phyloP scores from a whole-genome alignment of 1,140 invertebrate species.

The Neodiprion lecontei region DNA sequence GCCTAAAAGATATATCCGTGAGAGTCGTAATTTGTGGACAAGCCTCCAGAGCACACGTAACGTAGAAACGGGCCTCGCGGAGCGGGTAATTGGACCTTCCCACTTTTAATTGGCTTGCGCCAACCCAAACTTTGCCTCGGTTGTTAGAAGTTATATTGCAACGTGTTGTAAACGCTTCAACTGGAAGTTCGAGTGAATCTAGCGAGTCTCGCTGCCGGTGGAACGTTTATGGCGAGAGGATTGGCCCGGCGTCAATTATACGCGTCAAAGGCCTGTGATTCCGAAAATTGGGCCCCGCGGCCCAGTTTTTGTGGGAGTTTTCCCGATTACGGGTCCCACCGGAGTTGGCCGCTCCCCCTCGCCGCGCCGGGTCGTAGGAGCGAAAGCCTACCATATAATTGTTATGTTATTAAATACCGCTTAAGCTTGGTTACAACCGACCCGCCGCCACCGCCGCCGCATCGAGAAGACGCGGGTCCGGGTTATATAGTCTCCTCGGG shows the following conservation, averaged over 20 bases:
- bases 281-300: constrained; percentile 42
- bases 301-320: constrained; percentile 39
- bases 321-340: constrained; percentile 36
- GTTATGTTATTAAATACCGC: constrained; percentile 61
- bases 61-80: too few relatives aligned
- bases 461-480: not conserved
- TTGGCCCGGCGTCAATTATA: constrained; percentile 47
- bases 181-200: constrained; percentile 45
- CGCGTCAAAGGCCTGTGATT: constrained; percentile 43
- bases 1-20: not conserved
- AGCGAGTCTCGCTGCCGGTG: not conserved
- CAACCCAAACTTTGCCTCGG: constrained; percentile 38
- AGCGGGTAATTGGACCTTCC: constrained; percentile 56
- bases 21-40: not conserved
- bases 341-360: not conserved
- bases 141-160: constrained; percentile 57
- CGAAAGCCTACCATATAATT: constrained; percentile 59
- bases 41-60: too few relatives aligned
- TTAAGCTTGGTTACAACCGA: constrained; percentile 35
- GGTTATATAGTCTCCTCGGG: constrained; percentile 25
- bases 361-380: constrained; percentile 2
- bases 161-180: constrained; percentile 45
- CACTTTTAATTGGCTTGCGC: constrained; percentile 58
- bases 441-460: constrained; percentile 23
- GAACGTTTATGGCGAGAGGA: constrained; percentile 47